A percentile compares a stretch with the other conserved stretches of the same genome.
Conservation (phyloP, 2,797 vertebrate genomes). For the Peromyscus eremicus region DNA sequence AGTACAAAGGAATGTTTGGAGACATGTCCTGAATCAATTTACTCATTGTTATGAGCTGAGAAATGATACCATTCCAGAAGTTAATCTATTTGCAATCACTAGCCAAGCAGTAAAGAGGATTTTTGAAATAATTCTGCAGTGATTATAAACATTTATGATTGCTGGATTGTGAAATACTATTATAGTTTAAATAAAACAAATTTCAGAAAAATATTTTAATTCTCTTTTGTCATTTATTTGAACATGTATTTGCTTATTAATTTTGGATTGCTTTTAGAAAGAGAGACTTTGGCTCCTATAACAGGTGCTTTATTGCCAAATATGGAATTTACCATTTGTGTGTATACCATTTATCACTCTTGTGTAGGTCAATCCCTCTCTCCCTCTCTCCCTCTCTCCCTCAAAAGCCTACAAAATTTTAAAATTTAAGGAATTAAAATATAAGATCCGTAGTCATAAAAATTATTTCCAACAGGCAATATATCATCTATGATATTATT, state of each 20-base stretch:
- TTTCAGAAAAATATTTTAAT: conserved; percentile 62
- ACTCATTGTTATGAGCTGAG: not conserved
- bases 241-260: conserved; percentile 78
- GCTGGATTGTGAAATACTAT: not conserved
- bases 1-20: conserved; percentile 53
- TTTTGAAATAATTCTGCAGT: conserved; percentile 35
- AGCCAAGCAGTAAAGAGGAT: conserved; percentile 43
- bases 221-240: conserved; percentile 56
- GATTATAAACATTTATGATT: conserved; percentile 60
- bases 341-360: conserved; percentile 44
- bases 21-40: not conserved
- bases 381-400: too few relatives aligned
- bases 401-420: not conserved
- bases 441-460: conserved; percentile 6
- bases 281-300: not conserved
- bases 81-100: not conserved
- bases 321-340: conserved; percentile 76
- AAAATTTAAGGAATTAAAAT: conserved; percentile 44
- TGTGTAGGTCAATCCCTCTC: conserved; percentile 63
- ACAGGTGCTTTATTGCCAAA: conserved; percentile 60
- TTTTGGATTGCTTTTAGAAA: conserved; percentile 32
- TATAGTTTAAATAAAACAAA: conserved; percentile 31
- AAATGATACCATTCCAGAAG: conserved; percentile 64
- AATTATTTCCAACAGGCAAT: not conserved
- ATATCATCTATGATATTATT: conserved; percentile 8